A percentile compares a stretch with the other conserved stretches of the same genome.
Evolutionary conservation across 2,888 invertebrate genomes (phyloP).

Genomic region (Ischnus inquisitorius): DNA sequence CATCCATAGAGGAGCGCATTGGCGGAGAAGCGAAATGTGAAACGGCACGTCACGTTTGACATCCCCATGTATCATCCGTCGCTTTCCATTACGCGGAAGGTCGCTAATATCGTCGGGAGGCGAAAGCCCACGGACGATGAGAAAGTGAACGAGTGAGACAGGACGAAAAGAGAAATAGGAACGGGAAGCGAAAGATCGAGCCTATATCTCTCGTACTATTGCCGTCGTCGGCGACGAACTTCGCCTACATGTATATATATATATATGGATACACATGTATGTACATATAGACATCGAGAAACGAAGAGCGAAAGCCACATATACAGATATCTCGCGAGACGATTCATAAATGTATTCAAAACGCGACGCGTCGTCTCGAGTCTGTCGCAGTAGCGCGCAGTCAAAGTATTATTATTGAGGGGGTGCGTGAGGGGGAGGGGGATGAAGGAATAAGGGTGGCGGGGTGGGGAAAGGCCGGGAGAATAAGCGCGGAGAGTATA

Average conservation of each 20-base stretch:
- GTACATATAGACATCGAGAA: no score
- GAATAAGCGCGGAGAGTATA: slow-evolving; percentile 63
- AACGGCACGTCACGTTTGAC: slow-evolving; percentile 81
- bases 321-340: slow-evolving; percentile 67
- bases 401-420: slow-evolving; percentile 74
- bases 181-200: slow-evolving; percentile 56
- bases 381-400: slow-evolving; percentile 64
- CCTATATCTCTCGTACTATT: slow-evolving; percentile 11
- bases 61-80: slow-evolving; percentile 83
- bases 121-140: slow-evolving; percentile 54
- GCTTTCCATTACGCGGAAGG: slow-evolving; percentile 80
- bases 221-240: neutral
- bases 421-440: slow-evolving; percentile 56
- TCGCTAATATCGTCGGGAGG: slow-evolving; percentile 80
- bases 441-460: slow-evolving; percentile 44
- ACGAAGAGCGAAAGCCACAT: slow-evolving; percentile 8
- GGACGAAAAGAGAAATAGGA: slow-evolving; percentile 38
- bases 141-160: slow-evolving; percentile 48
- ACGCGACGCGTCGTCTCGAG: slow-evolving; percentile 72
- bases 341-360: slow-evolving; percentile 82
- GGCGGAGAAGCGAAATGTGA: slow-evolving; percentile 60
- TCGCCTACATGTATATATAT: slow-evolving; percentile 1
- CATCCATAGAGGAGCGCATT: slow-evolving; percentile 61
- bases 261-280: no score
- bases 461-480: slow-evolving; percentile 16